Evolutionary conservation across 2,888 invertebrate species (phyloP).

Genomic region (Drosophila pegasa): DNA sequence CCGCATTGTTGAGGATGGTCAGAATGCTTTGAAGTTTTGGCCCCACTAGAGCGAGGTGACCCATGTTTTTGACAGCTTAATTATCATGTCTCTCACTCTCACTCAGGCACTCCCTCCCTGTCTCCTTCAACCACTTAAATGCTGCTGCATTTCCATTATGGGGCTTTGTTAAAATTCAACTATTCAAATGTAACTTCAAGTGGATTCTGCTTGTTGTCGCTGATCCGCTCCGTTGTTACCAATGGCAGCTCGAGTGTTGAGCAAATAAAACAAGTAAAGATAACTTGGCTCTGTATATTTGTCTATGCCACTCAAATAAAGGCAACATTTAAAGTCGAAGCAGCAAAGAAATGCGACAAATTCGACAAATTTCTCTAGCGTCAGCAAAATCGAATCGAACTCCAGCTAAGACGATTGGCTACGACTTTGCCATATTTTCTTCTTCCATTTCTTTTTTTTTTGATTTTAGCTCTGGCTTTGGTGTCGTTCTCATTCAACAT

Average conservation of each 20-base stretch:
- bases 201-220: slow-evolving; percentile 1
- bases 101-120: too few species aligned
- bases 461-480: not conserved
- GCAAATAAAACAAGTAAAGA: slow-evolving; percentile 14
- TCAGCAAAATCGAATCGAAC: slow-evolving; percentile 1
- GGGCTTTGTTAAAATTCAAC: not conserved
- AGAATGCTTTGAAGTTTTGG: slow-evolving; percentile 62
- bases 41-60: slow-evolving; percentile 11
- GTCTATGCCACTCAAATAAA: not conserved
- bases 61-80: slow-evolving; percentile 66
- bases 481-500: slow-evolving; percentile 4
- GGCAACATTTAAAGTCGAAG: not conserved
- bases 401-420: slow-evolving; percentile 1
- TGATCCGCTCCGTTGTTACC: not conserved
- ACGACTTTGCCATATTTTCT: not conserved
- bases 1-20: slow-evolving; percentile 26
- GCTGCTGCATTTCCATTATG: slow-evolving; percentile 2
- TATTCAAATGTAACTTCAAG: slow-evolving; percentile 2
- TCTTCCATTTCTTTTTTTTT: not conserved
- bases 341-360: not conserved
- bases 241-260: slow-evolving; percentile 6
- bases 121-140: slow-evolving; percentile 5
- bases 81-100: slow-evolving; percentile 40
- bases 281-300: slow-evolving; percentile 4
- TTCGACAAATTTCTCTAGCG: not conserved